Conservation (phyloP, 2,888 invertebrate genomes). For the Dicyrtomina minuta region DNA sequence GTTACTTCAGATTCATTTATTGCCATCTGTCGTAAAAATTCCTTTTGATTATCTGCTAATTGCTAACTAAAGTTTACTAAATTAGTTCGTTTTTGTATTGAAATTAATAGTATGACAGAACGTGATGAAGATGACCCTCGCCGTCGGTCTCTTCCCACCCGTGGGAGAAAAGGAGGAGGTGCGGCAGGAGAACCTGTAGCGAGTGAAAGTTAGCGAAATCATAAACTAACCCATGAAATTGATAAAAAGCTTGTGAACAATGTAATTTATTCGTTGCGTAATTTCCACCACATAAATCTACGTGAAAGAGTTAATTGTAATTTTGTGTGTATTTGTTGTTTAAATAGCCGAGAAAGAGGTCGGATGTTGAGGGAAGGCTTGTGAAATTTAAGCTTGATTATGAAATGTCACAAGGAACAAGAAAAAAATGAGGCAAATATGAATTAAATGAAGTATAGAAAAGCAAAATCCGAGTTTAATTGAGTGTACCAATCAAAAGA, state of each 20-base stretch:
- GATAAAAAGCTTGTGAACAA: conserved; percentile 13
- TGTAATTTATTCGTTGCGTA: conserved; percentile 15
- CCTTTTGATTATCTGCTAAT: no score
- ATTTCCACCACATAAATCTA: conserved; percentile 6
- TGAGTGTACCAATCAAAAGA: conserved; percentile 20
- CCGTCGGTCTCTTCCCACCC: conserved; percentile 39
- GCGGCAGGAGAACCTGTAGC: conserved; percentile 47
- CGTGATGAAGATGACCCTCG: conserved; percentile 43
- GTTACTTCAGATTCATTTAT: no score
- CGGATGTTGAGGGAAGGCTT: conserved; percentile 32
- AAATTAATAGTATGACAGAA: conserved; percentile 13
- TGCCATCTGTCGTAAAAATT: no score
- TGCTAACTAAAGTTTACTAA: no score
- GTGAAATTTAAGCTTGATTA: conserved; percentile 14
- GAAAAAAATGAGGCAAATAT: neutral
- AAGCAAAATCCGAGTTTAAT: conserved; percentile 23
- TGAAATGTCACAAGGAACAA: conserved; percentile 30
- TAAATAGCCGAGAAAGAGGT: conserved; percentile 32
- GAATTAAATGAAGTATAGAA: neutral
- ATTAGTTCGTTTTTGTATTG: no score
- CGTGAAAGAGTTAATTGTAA: conserved; percentile 22
- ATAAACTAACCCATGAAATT: conserved; percentile 7
- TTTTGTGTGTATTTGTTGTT: neutral
- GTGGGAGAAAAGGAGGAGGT: conserved; percentile 46
- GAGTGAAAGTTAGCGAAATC: conserved; percentile 43